Conservation (phyloP, 2,888 invertebrate genomes). For the Carabus problematicus region DNA sequence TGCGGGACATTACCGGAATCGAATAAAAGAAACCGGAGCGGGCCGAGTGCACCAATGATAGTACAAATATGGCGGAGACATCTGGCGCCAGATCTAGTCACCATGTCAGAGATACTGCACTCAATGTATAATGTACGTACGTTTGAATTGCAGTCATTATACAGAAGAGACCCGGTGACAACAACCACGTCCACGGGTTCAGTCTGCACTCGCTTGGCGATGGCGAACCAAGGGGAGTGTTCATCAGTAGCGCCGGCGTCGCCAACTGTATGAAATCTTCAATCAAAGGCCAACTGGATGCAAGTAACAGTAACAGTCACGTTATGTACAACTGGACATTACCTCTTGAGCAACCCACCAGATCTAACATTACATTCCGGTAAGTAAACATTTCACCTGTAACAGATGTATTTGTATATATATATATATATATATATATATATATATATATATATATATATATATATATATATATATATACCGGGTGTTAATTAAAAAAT, state of each 20-base stretch:
- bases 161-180: constrained; percentile 6
- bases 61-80: too few relatives aligned
- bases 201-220: constrained; percentile 37
- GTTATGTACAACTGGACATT: constrained; percentile 27
- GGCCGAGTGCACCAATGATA: too few relatives aligned
- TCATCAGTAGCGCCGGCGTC: neutral
- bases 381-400: constrained; percentile 20
- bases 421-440: too few relatives aligned
- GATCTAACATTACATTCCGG: constrained; percentile 38
- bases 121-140: too few relatives aligned
- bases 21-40: too few relatives aligned
- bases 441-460: neutral
- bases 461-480: neutral
- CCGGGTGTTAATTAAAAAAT: too few relatives aligned
- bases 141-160: constrained; percentile 18
- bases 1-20: too few relatives aligned
- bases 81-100: too few relatives aligned
- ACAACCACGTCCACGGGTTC: constrained; percentile 22
- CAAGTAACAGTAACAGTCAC: neutral
- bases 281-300: constrained; percentile 24
- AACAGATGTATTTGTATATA: neutral
- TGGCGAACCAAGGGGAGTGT: neutral
- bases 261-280: constrained; percentile 24
- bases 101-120: too few relatives aligned
- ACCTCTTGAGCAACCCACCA: constrained; percentile 13